Conservation (phyloP, 2,888 invertebrate genomes). For the Dorcus parallelipipedus region DNA sequence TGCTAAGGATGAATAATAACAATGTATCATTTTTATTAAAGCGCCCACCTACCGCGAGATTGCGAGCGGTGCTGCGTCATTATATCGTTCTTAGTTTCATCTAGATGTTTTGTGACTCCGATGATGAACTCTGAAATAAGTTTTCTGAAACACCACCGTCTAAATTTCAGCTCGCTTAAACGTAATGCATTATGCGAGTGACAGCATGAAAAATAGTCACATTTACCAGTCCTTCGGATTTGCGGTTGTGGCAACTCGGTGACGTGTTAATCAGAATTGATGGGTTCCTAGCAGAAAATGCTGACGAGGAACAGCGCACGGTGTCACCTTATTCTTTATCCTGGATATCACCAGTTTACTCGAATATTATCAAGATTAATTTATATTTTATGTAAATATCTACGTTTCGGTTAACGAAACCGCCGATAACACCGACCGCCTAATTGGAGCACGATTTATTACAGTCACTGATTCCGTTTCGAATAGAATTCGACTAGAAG, state of each 20-base stretch:
- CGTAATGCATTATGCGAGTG: slow-evolving; percentile 37
- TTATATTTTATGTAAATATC: slow-evolving; percentile 35
- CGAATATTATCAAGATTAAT: slow-evolving; percentile 28
- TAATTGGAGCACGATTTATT: slow-evolving; percentile 35
- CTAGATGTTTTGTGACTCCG: slow-evolving; percentile 20
- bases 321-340: slow-evolving; percentile 9
- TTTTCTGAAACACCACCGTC: slow-evolving; percentile 27
- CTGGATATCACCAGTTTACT: slow-evolving; percentile 3
- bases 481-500: slow-evolving; percentile 3
- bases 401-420: slow-evolving; percentile 23
- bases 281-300: slow-evolving; percentile 23
- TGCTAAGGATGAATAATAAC: slow-evolving; percentile 18
- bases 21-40: slow-evolving; percentile 22
- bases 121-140: slow-evolving; percentile 25
- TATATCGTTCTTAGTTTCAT: slow-evolving; percentile 25
- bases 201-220: slow-evolving; percentile 46
- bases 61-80: slow-evolving; percentile 21
- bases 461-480: slow-evolving; percentile 16
- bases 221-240: slow-evolving; percentile 32
- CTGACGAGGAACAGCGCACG: slow-evolving; percentile 10
- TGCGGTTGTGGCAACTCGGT: slow-evolving; percentile 29
- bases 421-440: slow-evolving; percentile 29
- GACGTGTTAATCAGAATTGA: slow-evolving; percentile 43
- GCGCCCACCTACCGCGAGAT: slow-evolving; percentile 22
- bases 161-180: slow-evolving; percentile 30